Evolutionary conservation across 2,888 invertebrate species (phyloP).

Genomic region (Hirtodrosophila cameraria): DNA sequence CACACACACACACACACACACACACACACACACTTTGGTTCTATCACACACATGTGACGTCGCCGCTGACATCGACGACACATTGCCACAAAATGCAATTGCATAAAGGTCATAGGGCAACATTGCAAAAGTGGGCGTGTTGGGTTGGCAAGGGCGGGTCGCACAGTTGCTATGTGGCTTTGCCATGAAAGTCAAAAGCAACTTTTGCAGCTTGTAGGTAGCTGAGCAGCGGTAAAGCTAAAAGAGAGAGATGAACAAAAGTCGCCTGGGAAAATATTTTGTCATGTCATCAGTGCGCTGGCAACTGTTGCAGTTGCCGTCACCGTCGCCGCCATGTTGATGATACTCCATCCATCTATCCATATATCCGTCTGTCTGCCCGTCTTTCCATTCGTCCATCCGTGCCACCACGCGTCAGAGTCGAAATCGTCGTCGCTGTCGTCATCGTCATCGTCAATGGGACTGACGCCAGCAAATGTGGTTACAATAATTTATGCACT

Average conservation of each 20-base stretch:
- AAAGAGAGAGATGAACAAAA: constrained; percentile 36
- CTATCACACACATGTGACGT: constrained; percentile 4
- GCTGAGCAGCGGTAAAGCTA: neutral
- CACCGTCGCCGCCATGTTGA: constrained; percentile 36
- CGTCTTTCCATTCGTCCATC: neutral
- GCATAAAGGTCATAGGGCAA: constrained; percentile 74
- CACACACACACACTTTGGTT: neutral
- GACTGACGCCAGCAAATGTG: constrained; percentile 76
- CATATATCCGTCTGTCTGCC: constrained; percentile 1
- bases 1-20: constrained; percentile 9
- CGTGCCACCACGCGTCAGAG: constrained; percentile 13
- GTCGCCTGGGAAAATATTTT: constrained; percentile 75
- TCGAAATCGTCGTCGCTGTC: constrained; percentile 15
- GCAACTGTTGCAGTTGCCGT: constrained; percentile 69
- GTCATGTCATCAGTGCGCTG: constrained; percentile 73
- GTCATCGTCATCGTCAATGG: constrained; percentile 38
- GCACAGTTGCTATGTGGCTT: constrained; percentile 33
- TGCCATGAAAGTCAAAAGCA: constrained; percentile 75
- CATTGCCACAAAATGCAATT: constrained; percentile 68
- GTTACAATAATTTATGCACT: constrained; percentile 81
- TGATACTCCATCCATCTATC: constrained; percentile 36
- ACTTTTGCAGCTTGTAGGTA: constrained; percentile 47
- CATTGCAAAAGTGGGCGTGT: constrained; percentile 38
- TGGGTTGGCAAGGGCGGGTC: neutral
- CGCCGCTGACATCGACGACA: constrained; percentile 58